phyloP scores from a whole-genome alignment of 2,113 vertebrate genomes.

The Danionella cerebrum region DNA sequence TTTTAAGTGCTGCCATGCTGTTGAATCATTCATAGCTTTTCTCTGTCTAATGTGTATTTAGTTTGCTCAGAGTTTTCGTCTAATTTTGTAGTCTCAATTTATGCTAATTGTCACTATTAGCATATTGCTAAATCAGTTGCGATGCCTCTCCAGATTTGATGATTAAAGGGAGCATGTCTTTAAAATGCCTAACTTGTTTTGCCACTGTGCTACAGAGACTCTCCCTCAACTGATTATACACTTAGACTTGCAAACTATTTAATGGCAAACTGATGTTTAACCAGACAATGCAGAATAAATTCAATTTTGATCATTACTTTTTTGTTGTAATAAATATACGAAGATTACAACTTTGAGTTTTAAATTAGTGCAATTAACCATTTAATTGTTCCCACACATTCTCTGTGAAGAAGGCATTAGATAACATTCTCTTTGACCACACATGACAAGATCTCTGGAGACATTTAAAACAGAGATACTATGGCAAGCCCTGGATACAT shows the following conservation, averaged over 20 bases:
- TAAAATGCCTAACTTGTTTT: not conserved
- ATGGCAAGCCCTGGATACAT: no score
- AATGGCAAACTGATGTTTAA: constrained; percentile 11
- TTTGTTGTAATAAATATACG: no score
- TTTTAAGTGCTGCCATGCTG: not conserved
- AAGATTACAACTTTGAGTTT: no score
- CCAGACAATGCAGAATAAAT: no score
- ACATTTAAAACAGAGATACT: no score
- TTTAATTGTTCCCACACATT: no score
- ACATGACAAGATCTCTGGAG: no score
- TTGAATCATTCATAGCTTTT: constrained; percentile 15
- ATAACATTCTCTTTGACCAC: no score
- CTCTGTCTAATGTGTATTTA: not conserved
- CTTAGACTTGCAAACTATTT: not conserved
- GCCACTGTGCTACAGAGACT: not conserved
- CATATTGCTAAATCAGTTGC: constrained; percentile 2
- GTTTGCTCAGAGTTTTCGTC: not conserved
- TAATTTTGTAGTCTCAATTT: not conserved
- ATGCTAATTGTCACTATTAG: constrained; percentile 27
- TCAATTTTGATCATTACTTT: no score
- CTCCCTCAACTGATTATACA: constrained; percentile 7
- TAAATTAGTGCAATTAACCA: no score
- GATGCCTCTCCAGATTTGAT: constrained; percentile 16
- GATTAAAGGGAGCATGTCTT: constrained; percentile 13
- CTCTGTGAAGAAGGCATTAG: no score